These are phyloP conservation scores for Oenanthe oenanthe DNA, from an alignment of 2,113 vertebrate genomes.

Conservation along the genomic window DNA sequence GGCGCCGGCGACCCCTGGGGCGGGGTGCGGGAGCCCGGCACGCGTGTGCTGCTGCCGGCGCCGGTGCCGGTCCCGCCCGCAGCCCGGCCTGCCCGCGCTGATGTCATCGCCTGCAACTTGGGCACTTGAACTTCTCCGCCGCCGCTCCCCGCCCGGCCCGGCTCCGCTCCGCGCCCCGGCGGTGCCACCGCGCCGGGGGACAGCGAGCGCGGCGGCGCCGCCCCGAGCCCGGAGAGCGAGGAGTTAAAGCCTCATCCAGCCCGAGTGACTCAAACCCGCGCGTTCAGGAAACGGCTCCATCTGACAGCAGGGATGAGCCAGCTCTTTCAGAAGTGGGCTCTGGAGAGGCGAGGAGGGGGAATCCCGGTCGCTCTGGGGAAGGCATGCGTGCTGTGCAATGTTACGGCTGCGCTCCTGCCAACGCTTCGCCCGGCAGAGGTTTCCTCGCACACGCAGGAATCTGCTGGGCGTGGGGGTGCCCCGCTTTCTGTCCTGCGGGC, in stretches of 20 bases:
- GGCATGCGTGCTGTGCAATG: neutral
- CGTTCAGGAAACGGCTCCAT: conserved; percentile 30
- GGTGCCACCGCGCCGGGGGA: too few relatives aligned
- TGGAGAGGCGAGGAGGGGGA: neutral
- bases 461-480: neutral
- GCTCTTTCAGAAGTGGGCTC: conserved; percentile 9
- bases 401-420: neutral
- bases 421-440: neutral
- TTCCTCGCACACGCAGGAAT: neutral
- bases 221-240: neutral
- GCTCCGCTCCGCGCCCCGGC: neutral
- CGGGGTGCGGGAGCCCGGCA: neutral
- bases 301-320: conserved; percentile 28
- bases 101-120: conserved; percentile 20
- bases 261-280: neutral
- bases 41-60: neutral
- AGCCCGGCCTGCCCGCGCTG: conserved; percentile 29
- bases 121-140: conserved; percentile 35
- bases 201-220: neutral
- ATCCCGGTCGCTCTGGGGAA: conserved; percentile 4
- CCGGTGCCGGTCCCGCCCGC: conserved; percentile 15
- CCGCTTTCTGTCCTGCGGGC: neutral
- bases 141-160: neutral
- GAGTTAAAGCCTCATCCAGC: neutral
- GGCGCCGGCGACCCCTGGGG: neutral